Evolutionary conservation across 1,140 invertebrate species (phyloP), one percentile per base, ranked within the genome.

Genomic region (Ridgeia piscesae): DNA sequence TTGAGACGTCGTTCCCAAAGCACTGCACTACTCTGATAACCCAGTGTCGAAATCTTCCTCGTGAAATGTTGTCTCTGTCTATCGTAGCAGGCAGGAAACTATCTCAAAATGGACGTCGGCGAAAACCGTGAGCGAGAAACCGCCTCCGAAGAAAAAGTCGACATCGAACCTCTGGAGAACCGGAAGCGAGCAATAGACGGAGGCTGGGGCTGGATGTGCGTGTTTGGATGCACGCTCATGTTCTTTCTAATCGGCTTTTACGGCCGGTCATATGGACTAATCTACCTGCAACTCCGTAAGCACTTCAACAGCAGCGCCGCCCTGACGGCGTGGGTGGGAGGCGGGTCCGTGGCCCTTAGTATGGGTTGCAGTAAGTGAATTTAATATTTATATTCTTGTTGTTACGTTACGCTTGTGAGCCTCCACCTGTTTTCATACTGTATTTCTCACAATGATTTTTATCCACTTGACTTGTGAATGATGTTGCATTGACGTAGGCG

Each of bases 251-350:
- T 48, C 33, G 91, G 91, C 42, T 34, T 34, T 34, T 58, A 48
- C 33, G 33, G 33, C 33, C 91, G 91, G 17, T 91, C 91, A 31
- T 89, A 92, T 21, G 77, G 91, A 9, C 8, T 92, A 2, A 88
- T 92, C 33, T 92, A 92, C 48, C 33, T 89, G 31, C 34, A 34
- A 17, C 88, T 92, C 4, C 91, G 42, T 4, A 88, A 34, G 14
- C 50, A 50, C 1, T 92, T 92, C 48, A 34, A 92, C 88, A 88
- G 33, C 27, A 88, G 50, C 33, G 91, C 91, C 33, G 88, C 91
- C 50, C 33, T 92, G 33, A 89, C 91, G 6, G 48, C 91, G 9
- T 92, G 91, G 91, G 91, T 92, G 34, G 91, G 91, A 0, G 91
- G 91, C 33, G 91, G 21, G 11, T 34, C 11, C 33, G 27, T 77